Evolutionary conservation across 2,113 vertebrate species (phyloP).

Genomic region (Romanogobio albipinnatus): DNA sequence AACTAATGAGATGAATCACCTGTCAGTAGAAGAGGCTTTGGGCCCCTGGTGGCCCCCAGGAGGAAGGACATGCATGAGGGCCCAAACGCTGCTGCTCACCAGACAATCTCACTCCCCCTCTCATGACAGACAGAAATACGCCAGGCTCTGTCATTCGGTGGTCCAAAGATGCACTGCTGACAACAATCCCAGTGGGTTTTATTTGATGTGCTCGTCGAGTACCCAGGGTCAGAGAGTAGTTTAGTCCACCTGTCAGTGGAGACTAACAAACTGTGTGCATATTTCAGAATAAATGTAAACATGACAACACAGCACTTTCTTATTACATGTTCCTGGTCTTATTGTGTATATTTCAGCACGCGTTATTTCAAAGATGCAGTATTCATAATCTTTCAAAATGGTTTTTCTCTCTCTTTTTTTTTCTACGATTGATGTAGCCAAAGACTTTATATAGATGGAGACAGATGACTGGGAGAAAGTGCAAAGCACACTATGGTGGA

Average conservation of each 20-base stretch:
- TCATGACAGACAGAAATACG: slow-evolving; percentile 19
- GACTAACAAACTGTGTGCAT: neutral
- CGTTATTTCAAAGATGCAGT: too few species aligned
- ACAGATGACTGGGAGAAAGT: too few species aligned
- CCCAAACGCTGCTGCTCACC: slow-evolving; percentile 39
- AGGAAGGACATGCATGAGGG: slow-evolving; percentile 53
- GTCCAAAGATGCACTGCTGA: neutral
- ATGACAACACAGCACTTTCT: too few species aligned
- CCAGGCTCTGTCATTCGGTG: neutral
- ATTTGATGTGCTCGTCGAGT: neutral
- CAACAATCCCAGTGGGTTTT: neutral
- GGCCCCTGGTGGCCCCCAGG: slow-evolving; percentile 29
- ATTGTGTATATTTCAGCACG: too few species aligned
- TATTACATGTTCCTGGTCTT: too few species aligned
- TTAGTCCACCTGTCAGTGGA: neutral
- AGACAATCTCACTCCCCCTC: neutral
- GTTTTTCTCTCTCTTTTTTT: too few species aligned
- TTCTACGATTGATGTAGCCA: too few species aligned
- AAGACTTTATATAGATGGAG: too few species aligned
- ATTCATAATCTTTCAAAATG: too few species aligned
- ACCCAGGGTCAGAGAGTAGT: neutral
- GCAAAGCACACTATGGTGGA: too few species aligned
- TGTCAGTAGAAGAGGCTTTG: slow-evolving; percentile 70
- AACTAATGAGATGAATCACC: slow-evolving; percentile 65
- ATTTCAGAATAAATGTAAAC: neutral